Percentiles rank a stretch among this genome's conserved stretches.
These are phyloP conservation scores for Tenthredo livida DNA, from an alignment of 2,888 invertebrate species.

Conservation along the genomic window DNA sequence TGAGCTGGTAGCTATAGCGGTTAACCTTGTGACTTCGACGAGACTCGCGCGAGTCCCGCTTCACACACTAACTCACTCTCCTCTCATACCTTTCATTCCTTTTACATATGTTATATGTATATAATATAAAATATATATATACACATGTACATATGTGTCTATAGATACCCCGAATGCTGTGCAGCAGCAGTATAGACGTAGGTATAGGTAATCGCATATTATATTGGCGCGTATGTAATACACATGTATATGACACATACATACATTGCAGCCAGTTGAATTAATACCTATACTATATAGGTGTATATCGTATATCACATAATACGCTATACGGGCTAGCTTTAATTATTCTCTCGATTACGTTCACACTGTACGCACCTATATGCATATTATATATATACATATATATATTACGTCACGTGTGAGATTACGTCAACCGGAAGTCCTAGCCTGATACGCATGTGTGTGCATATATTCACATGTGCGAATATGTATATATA, in stretches of 20 bases:
- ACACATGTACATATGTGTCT: neutral
- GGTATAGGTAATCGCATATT: neutral
- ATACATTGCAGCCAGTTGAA: neutral
- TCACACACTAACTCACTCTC: neutral
- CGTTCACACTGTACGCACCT: neutral
- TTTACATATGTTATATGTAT: neutral
- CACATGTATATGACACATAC: neutral
- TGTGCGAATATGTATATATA: neutral
- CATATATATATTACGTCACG: constrained; percentile 6
- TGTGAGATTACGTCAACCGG: constrained; percentile 23
- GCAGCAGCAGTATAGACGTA: neutral
- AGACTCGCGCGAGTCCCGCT: neutral
- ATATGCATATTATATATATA: neutral
- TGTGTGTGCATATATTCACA: neutral
- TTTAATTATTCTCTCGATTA: constrained; percentile 23
- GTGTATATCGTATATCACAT: neutral
- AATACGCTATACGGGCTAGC: neutral
- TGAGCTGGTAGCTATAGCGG: constrained; percentile 6
- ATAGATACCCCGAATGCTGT: neutral
- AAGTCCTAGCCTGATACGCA: constrained; percentile 10
- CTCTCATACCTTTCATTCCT: neutral
- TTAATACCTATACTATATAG: neutral
- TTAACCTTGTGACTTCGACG: constrained; percentile 28
- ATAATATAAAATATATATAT: neutral
- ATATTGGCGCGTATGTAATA: neutral